These are phyloP conservation scores for Mesocentrotus franciscanus DNA, from an alignment of 53 echinoderm and acorn worm genomes.

Conservation along the genomic window DNA sequence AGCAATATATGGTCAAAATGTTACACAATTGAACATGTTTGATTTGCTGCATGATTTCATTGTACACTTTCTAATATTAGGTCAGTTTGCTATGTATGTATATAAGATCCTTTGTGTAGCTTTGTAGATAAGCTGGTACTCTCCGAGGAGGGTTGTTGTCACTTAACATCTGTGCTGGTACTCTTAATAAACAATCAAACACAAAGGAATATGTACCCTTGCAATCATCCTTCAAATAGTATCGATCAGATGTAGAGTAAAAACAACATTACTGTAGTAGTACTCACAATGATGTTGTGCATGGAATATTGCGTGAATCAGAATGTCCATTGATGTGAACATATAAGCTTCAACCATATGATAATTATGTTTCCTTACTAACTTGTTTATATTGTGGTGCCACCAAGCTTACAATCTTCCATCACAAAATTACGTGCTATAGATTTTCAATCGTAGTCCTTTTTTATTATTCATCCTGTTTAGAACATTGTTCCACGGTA, in stretches of 20 bases:
- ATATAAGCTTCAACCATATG: too few species aligned
- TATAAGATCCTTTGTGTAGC: neutral
- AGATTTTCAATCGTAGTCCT: too few species aligned
- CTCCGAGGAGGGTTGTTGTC: neutral
- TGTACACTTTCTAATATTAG: neutral
- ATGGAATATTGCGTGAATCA: neutral
- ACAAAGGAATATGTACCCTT: neutral
- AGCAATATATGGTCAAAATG: neutral
- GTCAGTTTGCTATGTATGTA: neutral
- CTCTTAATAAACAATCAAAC: neutral
- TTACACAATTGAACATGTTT: neutral
- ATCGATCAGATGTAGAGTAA: neutral
- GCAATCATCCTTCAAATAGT: neutral
- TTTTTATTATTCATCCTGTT: too few species aligned
- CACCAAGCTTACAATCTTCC: too few species aligned
- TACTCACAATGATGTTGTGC: neutral
- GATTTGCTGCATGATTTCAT: neutral
- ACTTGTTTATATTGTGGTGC: too few species aligned
- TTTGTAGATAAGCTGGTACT: constrained; percentile 4
- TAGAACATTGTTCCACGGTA: too few species aligned
- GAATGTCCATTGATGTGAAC: neutral
- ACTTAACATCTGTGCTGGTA: neutral
- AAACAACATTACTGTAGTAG: neutral
- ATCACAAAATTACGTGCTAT: too few species aligned
- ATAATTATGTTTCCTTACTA: too few species aligned